These are phyloP conservation scores for Drosophila nigromelanica DNA, from an alignment of 1,140 invertebrate species.

Conservation along the genomic window DNA sequence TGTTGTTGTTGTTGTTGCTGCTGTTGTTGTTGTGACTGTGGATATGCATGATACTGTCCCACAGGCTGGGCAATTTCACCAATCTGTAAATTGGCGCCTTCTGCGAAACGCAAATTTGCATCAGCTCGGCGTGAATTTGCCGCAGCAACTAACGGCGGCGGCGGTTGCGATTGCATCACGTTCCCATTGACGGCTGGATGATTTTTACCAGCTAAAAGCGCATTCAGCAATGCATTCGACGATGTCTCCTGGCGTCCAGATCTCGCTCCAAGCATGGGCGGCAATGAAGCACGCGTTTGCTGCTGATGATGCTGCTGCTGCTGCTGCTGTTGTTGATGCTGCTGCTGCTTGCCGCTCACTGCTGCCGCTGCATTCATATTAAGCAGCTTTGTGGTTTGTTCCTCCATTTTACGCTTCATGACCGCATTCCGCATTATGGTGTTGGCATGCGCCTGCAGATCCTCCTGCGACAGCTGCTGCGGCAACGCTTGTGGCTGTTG, in stretches of 20 bases:
- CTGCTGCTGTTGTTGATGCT: slow-evolving; percentile 17
- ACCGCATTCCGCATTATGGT: slow-evolving; percentile 81
- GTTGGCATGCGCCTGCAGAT: slow-evolving; percentile 77
- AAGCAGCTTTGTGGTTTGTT: slow-evolving; percentile 63
- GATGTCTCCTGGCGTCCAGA: slow-evolving; percentile 35
- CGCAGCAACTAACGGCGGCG: slow-evolving; percentile 1
- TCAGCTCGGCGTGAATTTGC: slow-evolving; percentile 13
- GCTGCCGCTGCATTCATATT: slow-evolving; percentile 38
- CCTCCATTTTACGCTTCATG: slow-evolving; percentile 79
- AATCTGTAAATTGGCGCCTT: slow-evolving; percentile 48
- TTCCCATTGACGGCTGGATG: slow-evolving; percentile 18
- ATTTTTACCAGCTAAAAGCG: slow-evolving; percentile 56
- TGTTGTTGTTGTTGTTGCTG: slow-evolving; percentile 18
- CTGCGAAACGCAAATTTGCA: slow-evolving; percentile 36
- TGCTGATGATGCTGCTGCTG: slow-evolving; percentile 39
- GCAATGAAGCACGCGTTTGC: slow-evolving; percentile 30
- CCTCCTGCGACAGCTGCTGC: slow-evolving; percentile 69
- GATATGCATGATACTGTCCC: slow-evolving; percentile 15
- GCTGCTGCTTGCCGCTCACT: slow-evolving; percentile 25
- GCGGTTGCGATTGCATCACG: slow-evolving; percentile 18
- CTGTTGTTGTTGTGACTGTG: slow-evolving; percentile 13
- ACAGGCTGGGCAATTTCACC: slow-evolving; percentile 41
- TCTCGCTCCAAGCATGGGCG: slow-evolving; percentile 18
- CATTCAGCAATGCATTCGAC: slow-evolving; percentile 63
- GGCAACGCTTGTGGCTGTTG: slow-evolving; percentile 38